These are phyloP conservation scores for Acanthurus tractus DNA, from an alignment of 2,797 vertebrate genomes.

Conservation along the genomic window DNA sequence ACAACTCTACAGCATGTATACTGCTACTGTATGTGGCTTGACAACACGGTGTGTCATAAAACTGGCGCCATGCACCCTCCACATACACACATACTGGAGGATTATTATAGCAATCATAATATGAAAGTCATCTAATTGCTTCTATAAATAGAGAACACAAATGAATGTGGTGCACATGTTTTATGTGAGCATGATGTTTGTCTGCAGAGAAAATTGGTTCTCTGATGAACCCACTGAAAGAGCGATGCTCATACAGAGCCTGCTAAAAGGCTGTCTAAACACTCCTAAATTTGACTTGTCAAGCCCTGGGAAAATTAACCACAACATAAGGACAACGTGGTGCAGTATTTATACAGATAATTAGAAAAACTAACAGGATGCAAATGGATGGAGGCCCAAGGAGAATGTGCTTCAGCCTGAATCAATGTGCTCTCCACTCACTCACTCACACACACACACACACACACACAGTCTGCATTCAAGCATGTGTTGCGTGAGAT, in stretches of 20 bases:
- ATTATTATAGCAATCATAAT: constrained; percentile 28
- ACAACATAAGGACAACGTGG: constrained; percentile 57
- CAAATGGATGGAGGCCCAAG: constrained; percentile 40
- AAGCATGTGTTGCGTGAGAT: constrained; percentile 68
- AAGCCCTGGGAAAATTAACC: constrained; percentile 56
- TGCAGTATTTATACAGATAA: constrained; percentile 73
- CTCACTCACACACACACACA: constrained; percentile 17
- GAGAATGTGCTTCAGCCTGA: constrained; percentile 31
- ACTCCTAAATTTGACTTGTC: constrained; percentile 53
- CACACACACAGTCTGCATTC: constrained; percentile 37
- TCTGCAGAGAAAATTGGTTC: constrained; percentile 42
- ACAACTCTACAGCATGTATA: constrained; percentile 17
- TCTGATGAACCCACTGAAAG: constrained; percentile 38
- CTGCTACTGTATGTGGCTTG: constrained; percentile 67
- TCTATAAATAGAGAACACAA: constrained; percentile 59
- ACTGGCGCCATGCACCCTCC: constrained; percentile 22
- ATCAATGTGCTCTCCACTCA: constrained; percentile 1
- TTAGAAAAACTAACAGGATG: constrained; percentile 74
- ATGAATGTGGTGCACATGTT: constrained; percentile 38
- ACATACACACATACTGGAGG: constrained; percentile 21
- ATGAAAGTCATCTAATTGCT: constrained; percentile 35
- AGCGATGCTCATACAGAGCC: constrained; percentile 12
- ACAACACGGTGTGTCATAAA: constrained; percentile 27
- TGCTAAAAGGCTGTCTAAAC: constrained; percentile 54
- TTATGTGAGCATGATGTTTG: constrained; percentile 47